These are phyloP conservation scores for Tupaia tana DNA, from an alignment of 2,113 vertebrate species.

Conservation along the genomic window DNA sequence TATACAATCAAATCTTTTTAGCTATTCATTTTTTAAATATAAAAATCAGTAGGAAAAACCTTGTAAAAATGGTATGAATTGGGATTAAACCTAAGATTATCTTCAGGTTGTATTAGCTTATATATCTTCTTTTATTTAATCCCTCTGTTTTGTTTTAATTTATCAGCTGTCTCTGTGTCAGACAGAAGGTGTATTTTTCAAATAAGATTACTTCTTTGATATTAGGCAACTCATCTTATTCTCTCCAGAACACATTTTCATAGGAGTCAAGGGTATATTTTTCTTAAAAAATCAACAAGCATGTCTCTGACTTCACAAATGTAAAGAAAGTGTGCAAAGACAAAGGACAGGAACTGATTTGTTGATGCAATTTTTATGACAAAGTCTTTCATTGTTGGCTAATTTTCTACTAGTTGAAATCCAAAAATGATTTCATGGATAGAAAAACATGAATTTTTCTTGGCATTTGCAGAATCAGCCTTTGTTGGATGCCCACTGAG, in stretches of 20 bases:
- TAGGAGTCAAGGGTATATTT: constrained; percentile 63
- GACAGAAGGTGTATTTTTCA: constrained; percentile 77
- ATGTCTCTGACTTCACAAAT: constrained; percentile 64
- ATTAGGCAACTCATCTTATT: constrained; percentile 71
- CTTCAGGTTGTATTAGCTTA: constrained; percentile 78
- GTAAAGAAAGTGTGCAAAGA: background rate
- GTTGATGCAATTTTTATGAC: constrained; percentile 49
- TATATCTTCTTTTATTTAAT: constrained; percentile 82
- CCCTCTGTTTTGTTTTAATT: constrained; percentile 85
- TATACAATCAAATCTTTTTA: background rate
- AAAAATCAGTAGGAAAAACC: constrained; percentile 73
- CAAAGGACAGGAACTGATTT: constrained; percentile 22
- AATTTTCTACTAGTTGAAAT: constrained; percentile 41
- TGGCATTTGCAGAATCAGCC: background rate
- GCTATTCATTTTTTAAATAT: constrained; percentile 78
- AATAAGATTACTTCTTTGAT: constrained; percentile 65
- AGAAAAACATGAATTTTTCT: constrained; percentile 24
- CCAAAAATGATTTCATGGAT: constrained; percentile 50
- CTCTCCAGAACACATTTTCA: constrained; percentile 75
- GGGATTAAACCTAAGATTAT: constrained; percentile 74
- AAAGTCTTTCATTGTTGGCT: constrained; percentile 49
- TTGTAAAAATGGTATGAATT: constrained; percentile 73
- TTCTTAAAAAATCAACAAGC: constrained; percentile 74
- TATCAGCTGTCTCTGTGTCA: constrained; percentile 78
- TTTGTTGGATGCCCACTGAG: background rate